These are phyloP conservation scores for Pipistrellus pygmaeus DNA, from an alignment of 2,797 vertebrate genomes.

Conservation along the genomic window DNA sequence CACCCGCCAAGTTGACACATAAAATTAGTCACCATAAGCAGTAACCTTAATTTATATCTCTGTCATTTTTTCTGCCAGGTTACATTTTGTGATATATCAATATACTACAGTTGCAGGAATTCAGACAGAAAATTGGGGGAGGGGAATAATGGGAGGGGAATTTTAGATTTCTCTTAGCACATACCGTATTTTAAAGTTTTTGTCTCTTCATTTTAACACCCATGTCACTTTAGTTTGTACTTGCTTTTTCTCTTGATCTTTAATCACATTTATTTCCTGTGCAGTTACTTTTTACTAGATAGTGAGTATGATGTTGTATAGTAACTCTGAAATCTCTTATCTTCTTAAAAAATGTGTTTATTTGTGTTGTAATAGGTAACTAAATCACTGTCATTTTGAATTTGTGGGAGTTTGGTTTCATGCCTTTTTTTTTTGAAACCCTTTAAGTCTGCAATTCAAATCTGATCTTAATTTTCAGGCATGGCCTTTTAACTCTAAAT, in stretches of 20 bases:
- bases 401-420: neutral
- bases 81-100: neutral
- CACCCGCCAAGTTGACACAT: neutral
- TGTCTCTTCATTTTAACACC: neutral
- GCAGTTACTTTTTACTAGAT: neutral
- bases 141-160: accelerated
- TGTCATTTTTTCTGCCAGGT: neutral
- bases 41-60: neutral
- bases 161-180: neutral
- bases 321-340: neutral
- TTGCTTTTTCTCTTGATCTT: neutral
- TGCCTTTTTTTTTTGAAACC: neutral
- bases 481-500: neutral
- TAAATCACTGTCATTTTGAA: neutral
- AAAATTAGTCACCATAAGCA: neutral
- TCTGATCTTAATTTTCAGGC: neutral
- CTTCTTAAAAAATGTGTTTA: neutral
- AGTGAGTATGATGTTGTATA: neutral
- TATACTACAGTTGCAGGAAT: neutral
- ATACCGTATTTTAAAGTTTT: neutral
- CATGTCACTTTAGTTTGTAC: neutral
- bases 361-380: neutral
- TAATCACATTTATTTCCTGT: neutral
- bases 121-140: neutral
- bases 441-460: neutral